Evolutionary conservation across 2,888 invertebrate species (phyloP), one percentile per base, ranked within the genome.

Genomic region (Orgyia antiqua): DNA sequence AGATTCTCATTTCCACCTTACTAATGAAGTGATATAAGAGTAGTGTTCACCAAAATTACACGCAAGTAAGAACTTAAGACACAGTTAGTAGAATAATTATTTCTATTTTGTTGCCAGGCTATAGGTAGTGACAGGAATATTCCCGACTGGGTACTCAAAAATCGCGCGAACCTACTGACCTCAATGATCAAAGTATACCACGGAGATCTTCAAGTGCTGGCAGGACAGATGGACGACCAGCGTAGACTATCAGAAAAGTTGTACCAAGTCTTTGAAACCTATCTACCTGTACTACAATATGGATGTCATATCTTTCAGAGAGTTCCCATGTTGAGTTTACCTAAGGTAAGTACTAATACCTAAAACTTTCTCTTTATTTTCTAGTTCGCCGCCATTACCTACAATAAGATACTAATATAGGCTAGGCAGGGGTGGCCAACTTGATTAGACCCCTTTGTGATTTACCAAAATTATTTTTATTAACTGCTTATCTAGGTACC

Each of bases 91-190:
- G n/a, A n/a, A n/a, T n/a, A n/a, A n/a, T n/a, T n/a, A n/a, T n/a
- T n/a, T n/a, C n/a, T n/a, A n/a, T n/a, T n/a, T n/a, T n/a, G n/a
- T n/a, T n/a, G n/a, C 2, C 60, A 96, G 96, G 95, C 94, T 17
- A 91, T 97, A 35, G 96, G 96, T 28, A 95, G 95, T 26, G 95
- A 95, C 71, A 88, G 93, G 27, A 94, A 94, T 70, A 93, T 95
- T 39, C 92, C 94, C 0, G 94, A 95, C 66, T 92, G 93, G 89
- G 88, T 95, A 30, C 73, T 97, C 6, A 89, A 93, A 57, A 91
- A 93, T 68, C 90, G 96, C 31, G 92, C 95, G 0, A 89, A 91
- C 36, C 90, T 92, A 13, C 87, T 97, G 27, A 91, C 93, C 29
- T 91, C 93, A 7, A 88, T 95, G 55, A 87, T 97, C 29, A 89